Percentiles rank a stretch among this genome's conserved stretches.
Conservation (phyloP, 64 coral and sea anemone genomes). For the Dendronephthya gigantea region DNA sequence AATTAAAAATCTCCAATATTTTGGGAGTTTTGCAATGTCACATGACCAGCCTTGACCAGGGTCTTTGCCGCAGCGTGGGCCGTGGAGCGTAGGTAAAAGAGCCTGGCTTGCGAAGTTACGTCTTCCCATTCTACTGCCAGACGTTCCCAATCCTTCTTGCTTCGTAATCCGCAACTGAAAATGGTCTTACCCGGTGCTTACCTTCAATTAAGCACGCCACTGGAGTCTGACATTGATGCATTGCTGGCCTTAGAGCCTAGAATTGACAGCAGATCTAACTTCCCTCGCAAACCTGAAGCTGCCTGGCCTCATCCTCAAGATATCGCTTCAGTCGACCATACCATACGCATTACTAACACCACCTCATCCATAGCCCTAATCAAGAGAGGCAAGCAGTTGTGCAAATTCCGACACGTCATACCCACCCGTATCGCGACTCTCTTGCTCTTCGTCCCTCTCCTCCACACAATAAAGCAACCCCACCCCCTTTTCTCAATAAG, state of each 20-base stretch:
- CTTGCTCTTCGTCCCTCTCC: background rate
- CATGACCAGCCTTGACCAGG: too few species aligned
- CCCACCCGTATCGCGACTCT: background rate
- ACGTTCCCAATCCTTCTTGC: constrained; percentile 20
- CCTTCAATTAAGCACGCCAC: constrained; percentile 17
- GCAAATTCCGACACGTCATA: background rate
- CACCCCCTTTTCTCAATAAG: background rate
- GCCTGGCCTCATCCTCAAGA: constrained; percentile 20
- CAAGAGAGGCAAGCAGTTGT: constrained; percentile 34
- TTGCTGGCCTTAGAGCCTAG: constrained; percentile 23
- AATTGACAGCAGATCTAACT: constrained; percentile 25
- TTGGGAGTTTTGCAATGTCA: too few species aligned
- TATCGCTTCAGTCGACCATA: constrained; percentile 15
- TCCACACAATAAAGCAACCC: background rate
- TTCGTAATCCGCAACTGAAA: background rate
- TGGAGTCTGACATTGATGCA: constrained; percentile 3
- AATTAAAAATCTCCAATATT: too few species aligned
- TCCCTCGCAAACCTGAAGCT: too few species aligned
- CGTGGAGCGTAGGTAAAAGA: too few species aligned
- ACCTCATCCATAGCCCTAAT: constrained; percentile 5
- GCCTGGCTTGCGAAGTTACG: too few species aligned
- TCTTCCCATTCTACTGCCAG: background rate
- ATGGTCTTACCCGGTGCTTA: constrained; percentile 17
- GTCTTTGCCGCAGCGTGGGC: too few species aligned
- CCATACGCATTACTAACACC: constrained; percentile 31